phyloP scores from a whole-genome alignment of 1,140 invertebrate species.

The Goniozus legneri region DNA sequence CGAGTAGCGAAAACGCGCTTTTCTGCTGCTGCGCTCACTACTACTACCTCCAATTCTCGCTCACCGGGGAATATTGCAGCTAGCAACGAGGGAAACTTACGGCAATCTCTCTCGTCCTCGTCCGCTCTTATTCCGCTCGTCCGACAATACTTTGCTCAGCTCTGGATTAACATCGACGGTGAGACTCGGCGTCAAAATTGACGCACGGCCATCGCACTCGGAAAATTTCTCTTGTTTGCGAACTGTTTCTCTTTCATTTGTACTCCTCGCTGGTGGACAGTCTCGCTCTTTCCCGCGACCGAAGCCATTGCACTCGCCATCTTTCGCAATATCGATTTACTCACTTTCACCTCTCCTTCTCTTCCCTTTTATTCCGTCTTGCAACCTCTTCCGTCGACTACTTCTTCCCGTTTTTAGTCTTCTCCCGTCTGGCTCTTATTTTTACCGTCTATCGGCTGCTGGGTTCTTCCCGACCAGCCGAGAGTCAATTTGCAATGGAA shows the following conservation, averaged over 20 bases:
- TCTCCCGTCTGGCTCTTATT: no score
- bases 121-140: not conserved
- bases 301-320: slow-evolving; percentile 10
- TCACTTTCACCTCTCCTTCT: not conserved
- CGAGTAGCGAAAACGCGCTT: no score
- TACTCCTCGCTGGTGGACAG: no score
- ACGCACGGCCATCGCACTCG: slow-evolving; percentile 20
- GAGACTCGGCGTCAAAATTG: slow-evolving; percentile 24
- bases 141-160: not conserved
- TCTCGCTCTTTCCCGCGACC: no score
- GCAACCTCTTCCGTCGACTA: no score
- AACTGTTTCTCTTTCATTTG: no score
- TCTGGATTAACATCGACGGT: not conserved
- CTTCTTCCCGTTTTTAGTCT: no score
- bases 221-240: slow-evolving; percentile 27
- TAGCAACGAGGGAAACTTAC: not conserved
- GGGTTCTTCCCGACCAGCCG: not conserved
- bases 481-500: no score
- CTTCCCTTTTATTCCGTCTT: slow-evolving; percentile 4
- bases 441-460: no score
- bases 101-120: not conserved
- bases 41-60: no score
- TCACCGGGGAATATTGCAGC: not conserved
- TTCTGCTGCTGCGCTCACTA: no score
- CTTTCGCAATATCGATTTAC: slow-evolving; percentile 1